phyloP scores from a whole-genome alignment of 2,888 invertebrate species.

The Tineola bisselliella region DNA sequence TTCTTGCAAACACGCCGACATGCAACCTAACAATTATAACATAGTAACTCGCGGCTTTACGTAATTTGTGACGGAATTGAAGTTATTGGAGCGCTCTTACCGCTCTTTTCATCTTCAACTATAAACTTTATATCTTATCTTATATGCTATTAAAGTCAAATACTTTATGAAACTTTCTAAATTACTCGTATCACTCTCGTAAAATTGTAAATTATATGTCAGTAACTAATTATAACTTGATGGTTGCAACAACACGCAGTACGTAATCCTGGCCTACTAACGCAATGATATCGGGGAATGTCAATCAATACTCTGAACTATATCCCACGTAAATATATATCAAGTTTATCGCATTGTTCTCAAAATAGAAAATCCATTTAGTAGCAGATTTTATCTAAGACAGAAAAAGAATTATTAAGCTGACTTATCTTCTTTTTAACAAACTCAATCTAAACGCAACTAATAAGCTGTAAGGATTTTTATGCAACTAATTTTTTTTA shows the following conservation, averaged over 20 bases:
- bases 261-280: not conserved
- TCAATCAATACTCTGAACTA: not conserved
- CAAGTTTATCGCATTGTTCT: not conserved
- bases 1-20: not conserved
- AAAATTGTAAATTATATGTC: too few species aligned
- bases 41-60: conserved; percentile 46
- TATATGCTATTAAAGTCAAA: not conserved
- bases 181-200: too few species aligned
- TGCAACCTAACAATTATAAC: not conserved
- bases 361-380: not conserved
- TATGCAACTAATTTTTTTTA: too few species aligned
- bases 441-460: too few species aligned
- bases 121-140: not conserved
- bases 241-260: not conserved
- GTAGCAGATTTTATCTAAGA: too few species aligned
- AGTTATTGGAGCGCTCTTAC: conserved; percentile 20
- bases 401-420: too few species aligned
- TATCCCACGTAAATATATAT: not conserved
- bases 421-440: too few species aligned
- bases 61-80: conserved; percentile 54
- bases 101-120: not conserved
- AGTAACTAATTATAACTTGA: too few species aligned
- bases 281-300: not conserved
- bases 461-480: too few species aligned
- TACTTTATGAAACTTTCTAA: too few species aligned